A percentile compares a stretch with the other conserved stretches of the same genome.
Conservation (phyloP, 2,797 vertebrate genomes). For the Chiroxiphia lanceolata region DNA sequence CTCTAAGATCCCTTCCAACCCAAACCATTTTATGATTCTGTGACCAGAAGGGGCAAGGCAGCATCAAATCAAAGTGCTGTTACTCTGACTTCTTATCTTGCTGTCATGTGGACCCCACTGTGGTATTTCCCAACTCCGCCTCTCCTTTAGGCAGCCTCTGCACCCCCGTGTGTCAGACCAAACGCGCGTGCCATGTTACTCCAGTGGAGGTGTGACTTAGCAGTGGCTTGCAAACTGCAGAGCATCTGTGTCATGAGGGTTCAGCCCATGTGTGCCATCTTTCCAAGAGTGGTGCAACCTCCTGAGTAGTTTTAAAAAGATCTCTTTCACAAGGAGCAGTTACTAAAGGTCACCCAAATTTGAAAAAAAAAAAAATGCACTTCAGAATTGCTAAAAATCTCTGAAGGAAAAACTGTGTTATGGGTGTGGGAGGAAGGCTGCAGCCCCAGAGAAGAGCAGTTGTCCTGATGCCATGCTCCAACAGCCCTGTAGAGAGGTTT, state of each 20-base stretch:
- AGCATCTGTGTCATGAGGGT: neutral
- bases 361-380: neutral
- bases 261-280: neutral
- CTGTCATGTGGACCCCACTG: neutral
- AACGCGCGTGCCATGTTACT: fast-evolving
- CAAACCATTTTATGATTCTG: neutral
- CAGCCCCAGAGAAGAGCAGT: neutral
- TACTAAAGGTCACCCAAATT: neutral
- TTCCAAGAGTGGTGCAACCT: neutral
- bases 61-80: neutral
- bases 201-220: neutral
- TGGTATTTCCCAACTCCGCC: neutral
- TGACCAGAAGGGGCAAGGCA: neutral
- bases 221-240: neutral
- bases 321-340: neutral
- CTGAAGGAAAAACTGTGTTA: neutral
- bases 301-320: neutral
- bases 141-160: neutral
- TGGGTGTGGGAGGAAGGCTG: neutral
- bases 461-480: neutral
- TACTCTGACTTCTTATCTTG: neutral
- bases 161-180: neutral
- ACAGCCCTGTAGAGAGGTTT: neutral
- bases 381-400: neutral
- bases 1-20: neutral